Conservation (phyloP, 2,797 vertebrate species). For the Acanthis flammea region DNA sequence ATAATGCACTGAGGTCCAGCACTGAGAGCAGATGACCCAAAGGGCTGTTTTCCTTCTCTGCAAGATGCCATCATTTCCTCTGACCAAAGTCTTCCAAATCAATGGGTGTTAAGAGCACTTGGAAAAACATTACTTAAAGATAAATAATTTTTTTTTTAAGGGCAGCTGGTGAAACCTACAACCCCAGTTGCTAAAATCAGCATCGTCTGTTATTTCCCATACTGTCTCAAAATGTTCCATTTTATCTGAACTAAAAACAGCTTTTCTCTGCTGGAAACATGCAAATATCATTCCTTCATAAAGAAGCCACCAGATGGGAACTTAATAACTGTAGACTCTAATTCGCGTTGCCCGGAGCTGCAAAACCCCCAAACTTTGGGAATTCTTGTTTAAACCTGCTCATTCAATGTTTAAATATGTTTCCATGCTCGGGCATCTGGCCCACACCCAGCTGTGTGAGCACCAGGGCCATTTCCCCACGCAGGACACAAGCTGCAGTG, state of each 20-base stretch:
- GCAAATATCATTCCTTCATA: constrained; percentile 66
- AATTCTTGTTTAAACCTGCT: constrained; percentile 52
- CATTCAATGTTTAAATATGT: constrained; percentile 33
- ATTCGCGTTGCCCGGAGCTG: constrained; percentile 58
- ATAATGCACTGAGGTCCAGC: accelerated
- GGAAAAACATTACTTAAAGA: constrained; percentile 40
- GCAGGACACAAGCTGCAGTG: background rate
- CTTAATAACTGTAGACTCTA: constrained; percentile 65
- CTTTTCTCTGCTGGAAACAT: constrained; percentile 72
- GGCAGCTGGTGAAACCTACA: constrained; percentile 63
- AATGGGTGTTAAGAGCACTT: background rate
- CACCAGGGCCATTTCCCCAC: background rate
- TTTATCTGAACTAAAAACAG: constrained; percentile 67
- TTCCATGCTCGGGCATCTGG: constrained; percentile 28
- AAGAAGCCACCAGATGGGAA: constrained; percentile 70
- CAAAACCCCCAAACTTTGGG: constrained; percentile 54
- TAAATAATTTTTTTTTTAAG: background rate
- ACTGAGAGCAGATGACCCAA: background rate
- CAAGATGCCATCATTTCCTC: background rate
- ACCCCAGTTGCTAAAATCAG: constrained; percentile 56
- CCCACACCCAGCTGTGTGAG: background rate
- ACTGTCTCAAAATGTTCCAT: constrained; percentile 52
- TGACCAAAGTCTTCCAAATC: background rate
- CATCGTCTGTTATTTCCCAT: constrained; percentile 67
- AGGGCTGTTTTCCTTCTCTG: background rate